Percentiles rank a stretch among this genome's conserved stretches.
Conservation (phyloP, 2,888 invertebrate species). For the Norana najaformis region DNA sequence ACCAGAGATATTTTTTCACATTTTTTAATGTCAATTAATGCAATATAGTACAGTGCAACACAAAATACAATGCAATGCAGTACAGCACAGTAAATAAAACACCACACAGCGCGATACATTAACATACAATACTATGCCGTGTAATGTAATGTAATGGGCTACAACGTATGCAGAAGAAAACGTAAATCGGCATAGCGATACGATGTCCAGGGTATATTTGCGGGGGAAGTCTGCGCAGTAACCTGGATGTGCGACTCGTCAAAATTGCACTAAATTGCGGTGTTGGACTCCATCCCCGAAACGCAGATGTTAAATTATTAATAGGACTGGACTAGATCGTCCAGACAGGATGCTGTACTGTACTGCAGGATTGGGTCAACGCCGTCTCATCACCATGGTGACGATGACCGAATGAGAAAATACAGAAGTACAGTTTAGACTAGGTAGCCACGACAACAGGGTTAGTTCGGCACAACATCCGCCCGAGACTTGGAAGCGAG, state of each 20-base stretch:
- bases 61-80: no score
- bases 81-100: no score
- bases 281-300: not conserved
- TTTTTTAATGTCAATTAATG: no score
- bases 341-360: not conserved
- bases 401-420: not conserved
- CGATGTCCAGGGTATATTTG: not conserved
- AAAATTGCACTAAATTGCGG: not conserved
- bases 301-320: not conserved
- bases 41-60: no score
- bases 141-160: not conserved
- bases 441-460: not conserved
- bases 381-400: not conserved
- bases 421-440: not conserved
- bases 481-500: not conserved
- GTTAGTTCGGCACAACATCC: not conserved
- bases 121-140: not conserved
- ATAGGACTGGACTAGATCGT: not conserved
- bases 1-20: no score
- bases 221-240: not conserved
- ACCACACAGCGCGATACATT: no score
- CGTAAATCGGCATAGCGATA: not conserved
- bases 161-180: not conserved
- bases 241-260: not conserved
- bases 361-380: not conserved